Evolutionary conservation across 2,888 invertebrate species (phyloP), one percentile per base, ranked within the genome.

Genomic region (Cenopis cana): DNA sequence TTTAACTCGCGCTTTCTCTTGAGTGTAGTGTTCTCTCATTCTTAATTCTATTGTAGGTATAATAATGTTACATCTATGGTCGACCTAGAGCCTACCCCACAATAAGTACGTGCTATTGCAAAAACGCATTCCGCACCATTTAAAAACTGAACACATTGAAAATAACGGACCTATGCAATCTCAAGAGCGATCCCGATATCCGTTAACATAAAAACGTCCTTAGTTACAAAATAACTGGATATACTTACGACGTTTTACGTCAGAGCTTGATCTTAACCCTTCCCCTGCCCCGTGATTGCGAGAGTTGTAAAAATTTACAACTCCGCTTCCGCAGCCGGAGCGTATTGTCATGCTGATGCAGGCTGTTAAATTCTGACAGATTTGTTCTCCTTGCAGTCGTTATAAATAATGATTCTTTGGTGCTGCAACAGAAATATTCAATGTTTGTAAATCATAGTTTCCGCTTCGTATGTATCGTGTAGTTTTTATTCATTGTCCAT

Each of bases 261-360:
- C 55, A n/a, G 10, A 11, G 14, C 14, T 18, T 14, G 2, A 12
- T 14, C 77, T 76, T 81, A 88, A 88, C 86, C 87, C 86, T 84
- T 82, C 84, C 80, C 79, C 79, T 76, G 79, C 80, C 78, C 76
- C 76, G 84, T 85, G 85, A 86, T 86, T 85, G 85, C 85, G 76
- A 78, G 79, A 83, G 90, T 86, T 89, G 87, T 93, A 92, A 93
- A 92, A 90, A 88, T 93, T 92, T 90, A 93, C 91, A 88, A 88
- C 90, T 82, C 77, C 75, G 85, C 88, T 88, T 90, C 91, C 90
- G 88, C 82, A 79, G 82, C 84, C 83, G 50, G 10, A 81, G 68
- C 72, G 82, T 81, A 88, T 92, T 91, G 90, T 91, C 83, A 90
- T 89, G 89, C 81, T 89, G 90, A 90, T 89, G 84, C 80, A 79